Base-by-base conservation (phyloP, 2,113 vertebrate species). In the Corvus moneduloides region DNA sequence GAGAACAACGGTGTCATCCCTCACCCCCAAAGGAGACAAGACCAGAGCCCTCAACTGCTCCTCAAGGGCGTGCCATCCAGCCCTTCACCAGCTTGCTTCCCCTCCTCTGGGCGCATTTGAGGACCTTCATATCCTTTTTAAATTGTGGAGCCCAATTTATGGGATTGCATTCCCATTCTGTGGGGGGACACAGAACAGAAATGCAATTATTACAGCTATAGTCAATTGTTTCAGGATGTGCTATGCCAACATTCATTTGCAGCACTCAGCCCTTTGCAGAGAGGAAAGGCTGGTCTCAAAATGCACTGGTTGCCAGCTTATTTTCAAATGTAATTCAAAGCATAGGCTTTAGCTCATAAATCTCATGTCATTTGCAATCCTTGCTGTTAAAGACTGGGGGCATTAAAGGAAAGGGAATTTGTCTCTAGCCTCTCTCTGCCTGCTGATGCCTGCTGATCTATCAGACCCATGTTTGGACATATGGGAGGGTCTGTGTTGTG, bases 221-320 rank as follows among this genome's bases (percentile, higher is more conserved):
- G 41, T 63, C 16, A 71, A 30, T 39, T 71, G 24, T 55, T 63
- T 55, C 64, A 55, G 30, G 56, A 39, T 63, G 16, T 63, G 41
- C 49, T 63, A 28, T 52, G 54, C 37, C 54, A 86, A 37, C 22
- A 54, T 27, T 54, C 8, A 62, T 48, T 71, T 71, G 10, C 49
- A 16, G 21, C 62, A 27, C 0, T 0, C 0, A 1, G 37, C 22
- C 33, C 55, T 39, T 87, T 48, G 23, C n/a, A 48, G 48, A 46
- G 64, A 26, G 33, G 39, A 54, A 52, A 78, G 20, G 24, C 41
- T 55, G n/a, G 20, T 49, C 49, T 55, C 63, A 72, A 79, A 79
- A 55, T 41, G 6, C 15, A 46, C n/a, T 87, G 30, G 16, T n/a
- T 56, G n/a, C 49, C n/a, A 55, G 22, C 9, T 72, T 35, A 16